These are phyloP conservation scores for Drosophila leontia DNA, from an alignment of 1,140 invertebrate species.

Conservation along the genomic window DNA sequence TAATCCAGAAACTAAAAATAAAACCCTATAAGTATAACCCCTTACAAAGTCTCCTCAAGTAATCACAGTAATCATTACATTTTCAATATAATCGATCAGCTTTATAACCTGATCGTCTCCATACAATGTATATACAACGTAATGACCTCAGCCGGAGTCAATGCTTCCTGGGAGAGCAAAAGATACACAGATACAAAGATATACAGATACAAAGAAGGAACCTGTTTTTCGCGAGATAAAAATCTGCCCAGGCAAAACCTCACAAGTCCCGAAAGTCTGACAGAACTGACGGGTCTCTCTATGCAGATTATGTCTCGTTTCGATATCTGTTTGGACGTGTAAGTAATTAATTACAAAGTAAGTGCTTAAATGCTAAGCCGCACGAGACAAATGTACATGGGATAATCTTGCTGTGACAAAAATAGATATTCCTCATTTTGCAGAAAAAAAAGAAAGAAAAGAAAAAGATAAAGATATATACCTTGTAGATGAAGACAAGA, in stretches of 20 bases:
- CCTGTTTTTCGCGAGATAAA: conserved; percentile 31
- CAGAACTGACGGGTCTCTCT: conserved; percentile 31
- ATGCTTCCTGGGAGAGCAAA: conserved; percentile 41
- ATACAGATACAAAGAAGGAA: conserved; percentile 38
- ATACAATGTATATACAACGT: conserved; percentile 15
- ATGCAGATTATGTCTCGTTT: conserved; percentile 45
- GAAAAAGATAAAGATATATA: neutral
- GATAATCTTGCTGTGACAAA: conserved; percentile 32
- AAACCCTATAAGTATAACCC: neutral
- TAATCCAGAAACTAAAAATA: neutral
- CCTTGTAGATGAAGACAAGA: conserved; percentile 14
- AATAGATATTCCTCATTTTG: conserved; percentile 31
- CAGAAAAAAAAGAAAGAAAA: no score
- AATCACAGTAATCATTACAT: conserved; percentile 15
- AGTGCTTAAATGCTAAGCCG: conserved; percentile 30
- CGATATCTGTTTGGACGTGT: conserved; percentile 34
- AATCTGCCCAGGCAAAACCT: conserved; percentile 19
- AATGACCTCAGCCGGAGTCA: conserved; percentile 40
- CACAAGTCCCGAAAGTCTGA: conserved; percentile 7
- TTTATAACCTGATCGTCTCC: conserved; percentile 20
- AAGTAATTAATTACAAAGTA: conserved; percentile 52
- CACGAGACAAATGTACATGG: conserved; percentile 20
- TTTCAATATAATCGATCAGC: conserved; percentile 28
- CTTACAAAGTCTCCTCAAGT: neutral
- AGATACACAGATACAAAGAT: neutral